Base-by-base conservation (phyloP, 2,797 vertebrate species). In the Danio choprae region DNA sequence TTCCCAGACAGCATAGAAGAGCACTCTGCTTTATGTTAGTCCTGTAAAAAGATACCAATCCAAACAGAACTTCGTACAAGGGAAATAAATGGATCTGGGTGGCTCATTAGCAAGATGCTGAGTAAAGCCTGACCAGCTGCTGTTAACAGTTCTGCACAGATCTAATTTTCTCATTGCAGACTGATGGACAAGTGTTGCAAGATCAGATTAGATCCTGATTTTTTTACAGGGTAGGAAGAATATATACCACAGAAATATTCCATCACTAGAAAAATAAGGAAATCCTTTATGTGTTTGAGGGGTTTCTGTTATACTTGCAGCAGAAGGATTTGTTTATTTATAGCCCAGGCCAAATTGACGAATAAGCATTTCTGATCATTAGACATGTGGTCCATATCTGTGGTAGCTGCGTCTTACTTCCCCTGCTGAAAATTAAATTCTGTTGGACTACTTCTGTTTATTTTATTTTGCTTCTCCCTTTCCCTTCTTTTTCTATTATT, bases 1-100 rank as follows among this genome's bases (percentile, higher is more conserved):
- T 77, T 68, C 22, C 63, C 75, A 77, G 75, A 68, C 53, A 68
- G 1, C 50, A 46, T 15, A 13, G 50, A 67, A 67, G 51, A 56
- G 22, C 4, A 1, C 63, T 70, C 68, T 81, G 65, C 73, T 70
- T 74, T 63, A 70, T 70, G 64, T 81, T 76, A 62, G 40, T 38
- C 38, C 63, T 43, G 51, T 51, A 77, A 70, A 74, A 59, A 75
- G 46, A 70, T 18, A 46, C 60, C 55, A 58, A 48, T 55, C 22
- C 11, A 44, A 77, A 46, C 43, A 68, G 58, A 67, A 64, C 46
- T 55, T 38, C 22, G 44, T 58, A 46, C 41, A 58, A 18, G 74
- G 74, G 11, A 43, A 77, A 20, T 77, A 13, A n/a, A 68, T 46
- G 10, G 76, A 12, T 22, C 60, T 5, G 40, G 9, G 13, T 29